A percentile compares a stretch with the other conserved stretches of the same genome.
These are phyloP conservation scores for Lophotis ruficrista DNA, from an alignment of 2,113 vertebrate species.

Conservation along the genomic window DNA sequence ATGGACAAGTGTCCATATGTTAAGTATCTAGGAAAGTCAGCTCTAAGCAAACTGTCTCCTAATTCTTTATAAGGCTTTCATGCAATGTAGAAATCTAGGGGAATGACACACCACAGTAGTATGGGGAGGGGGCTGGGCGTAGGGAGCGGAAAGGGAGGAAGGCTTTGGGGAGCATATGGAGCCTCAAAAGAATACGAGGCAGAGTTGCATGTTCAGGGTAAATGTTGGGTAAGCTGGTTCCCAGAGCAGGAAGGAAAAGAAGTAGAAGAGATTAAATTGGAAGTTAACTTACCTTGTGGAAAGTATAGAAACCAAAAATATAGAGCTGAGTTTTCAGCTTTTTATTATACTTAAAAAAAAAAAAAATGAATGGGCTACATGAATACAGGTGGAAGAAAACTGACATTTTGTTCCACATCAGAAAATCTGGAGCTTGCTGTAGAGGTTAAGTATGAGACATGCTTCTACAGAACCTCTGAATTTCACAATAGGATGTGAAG, in stretches of 20 bases:
- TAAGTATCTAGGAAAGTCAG: not conserved
- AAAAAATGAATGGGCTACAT: not conserved
- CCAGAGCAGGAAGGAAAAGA: not conserved
- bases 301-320: not conserved
- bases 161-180: not conserved
- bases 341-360: not conserved
- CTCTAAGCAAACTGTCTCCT: not conserved
- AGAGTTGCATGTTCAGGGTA: fast-evolving
- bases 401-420: not conserved
- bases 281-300: not conserved
- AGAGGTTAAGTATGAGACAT: not conserved
- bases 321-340: not conserved
- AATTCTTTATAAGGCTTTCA: not conserved
- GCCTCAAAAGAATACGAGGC: not conserved
- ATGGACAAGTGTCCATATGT: not conserved
- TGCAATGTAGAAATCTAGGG: not conserved
- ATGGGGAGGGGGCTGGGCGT: too few species aligned
- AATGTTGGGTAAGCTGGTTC: not conserved
- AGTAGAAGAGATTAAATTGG: not conserved
- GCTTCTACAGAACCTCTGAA: not conserved
- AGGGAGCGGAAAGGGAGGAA: too few species aligned
- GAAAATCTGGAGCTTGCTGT: not conserved
- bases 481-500: not conserved
- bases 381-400: not conserved
- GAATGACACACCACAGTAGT: not conserved